These are phyloP conservation scores for Manis crassicaudata DNA, from an alignment of 2,797 vertebrate species.

Conservation along the genomic window DNA sequence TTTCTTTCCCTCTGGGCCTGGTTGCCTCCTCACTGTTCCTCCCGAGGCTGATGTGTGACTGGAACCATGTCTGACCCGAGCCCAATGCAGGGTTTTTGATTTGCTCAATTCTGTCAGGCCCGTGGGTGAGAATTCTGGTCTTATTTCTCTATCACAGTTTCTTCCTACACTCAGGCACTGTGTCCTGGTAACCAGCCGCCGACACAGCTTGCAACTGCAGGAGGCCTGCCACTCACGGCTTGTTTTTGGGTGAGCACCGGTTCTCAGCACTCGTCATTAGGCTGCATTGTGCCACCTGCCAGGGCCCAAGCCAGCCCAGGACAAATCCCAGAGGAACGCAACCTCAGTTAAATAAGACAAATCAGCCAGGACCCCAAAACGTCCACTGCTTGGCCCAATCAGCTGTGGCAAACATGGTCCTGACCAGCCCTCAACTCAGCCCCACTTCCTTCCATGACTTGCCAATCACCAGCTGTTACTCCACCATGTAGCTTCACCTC, in stretches of 20 bases:
- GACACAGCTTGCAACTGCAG: conserved; percentile 40
- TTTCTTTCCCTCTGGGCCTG: background rate
- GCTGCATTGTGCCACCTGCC: conserved; percentile 52
- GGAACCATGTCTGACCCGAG: background rate
- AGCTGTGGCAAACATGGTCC: background rate
- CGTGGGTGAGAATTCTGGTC: background rate
- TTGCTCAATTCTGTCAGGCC: conserved; percentile 39
- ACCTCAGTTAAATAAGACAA: conserved; percentile 45
- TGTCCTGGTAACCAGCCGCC: background rate
- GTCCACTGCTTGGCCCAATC: background rate
- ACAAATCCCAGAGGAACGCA: conserved; percentile 10
- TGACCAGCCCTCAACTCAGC: background rate
- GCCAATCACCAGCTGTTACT: conserved; percentile 41
- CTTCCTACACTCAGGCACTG: background rate
- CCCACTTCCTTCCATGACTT: background rate
- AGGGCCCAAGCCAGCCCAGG: conserved; percentile 28
- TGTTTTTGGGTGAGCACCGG: background rate
- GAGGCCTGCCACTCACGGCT: conserved; percentile 34
- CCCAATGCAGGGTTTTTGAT: conserved; percentile 38
- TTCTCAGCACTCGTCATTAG: conserved; percentile 53
- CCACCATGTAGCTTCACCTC: background rate
- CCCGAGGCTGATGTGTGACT: background rate
- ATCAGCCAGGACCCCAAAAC: conserved; percentile 33
- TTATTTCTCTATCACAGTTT: background rate
- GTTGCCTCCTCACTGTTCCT: background rate